Conservation (phyloP, 2,888 invertebrate genomes). For the Oscheius onirici region DNA sequence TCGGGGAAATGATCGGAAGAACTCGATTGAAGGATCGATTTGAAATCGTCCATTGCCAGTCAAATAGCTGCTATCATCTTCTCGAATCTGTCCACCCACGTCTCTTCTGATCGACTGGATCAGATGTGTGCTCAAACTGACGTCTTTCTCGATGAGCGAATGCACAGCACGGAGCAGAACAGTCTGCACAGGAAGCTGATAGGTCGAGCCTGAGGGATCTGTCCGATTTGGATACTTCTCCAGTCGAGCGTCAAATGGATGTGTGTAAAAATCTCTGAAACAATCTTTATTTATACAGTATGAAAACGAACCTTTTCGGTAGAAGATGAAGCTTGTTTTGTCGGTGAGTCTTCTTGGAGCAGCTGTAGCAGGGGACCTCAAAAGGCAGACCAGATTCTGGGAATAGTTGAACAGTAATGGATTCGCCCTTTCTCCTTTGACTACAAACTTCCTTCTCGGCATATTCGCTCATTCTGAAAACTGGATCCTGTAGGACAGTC, state of each 20-base stretch:
- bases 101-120: not conserved
- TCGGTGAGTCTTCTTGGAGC: not conserved
- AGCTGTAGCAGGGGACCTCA: conserved; percentile 10
- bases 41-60: conserved; percentile 5
- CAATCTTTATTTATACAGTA: not conserved
- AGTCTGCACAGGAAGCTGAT: not conserved
- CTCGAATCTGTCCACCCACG: not conserved
- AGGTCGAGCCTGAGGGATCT: not conserved
- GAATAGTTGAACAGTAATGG: not conserved
- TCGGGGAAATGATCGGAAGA: not conserved
- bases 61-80: not conserved
- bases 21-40: not conserved
- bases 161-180: not conserved
- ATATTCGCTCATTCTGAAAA: conserved; percentile 4
- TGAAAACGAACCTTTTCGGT: not conserved
- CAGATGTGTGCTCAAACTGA: not conserved
- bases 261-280: not conserved
- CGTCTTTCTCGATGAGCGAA: not conserved
- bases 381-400: conserved; percentile 2
- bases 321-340: not conserved
- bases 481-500: not conserved
- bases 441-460: not conserved
- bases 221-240: not conserved
- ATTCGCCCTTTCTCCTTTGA: not conserved
- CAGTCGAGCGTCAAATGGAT: not conserved